A percentile compares a stretch with the other conserved stretches of the same genome.
Conservation (phyloP, 2,888 invertebrate species). For the Ophion costatus region DNA sequence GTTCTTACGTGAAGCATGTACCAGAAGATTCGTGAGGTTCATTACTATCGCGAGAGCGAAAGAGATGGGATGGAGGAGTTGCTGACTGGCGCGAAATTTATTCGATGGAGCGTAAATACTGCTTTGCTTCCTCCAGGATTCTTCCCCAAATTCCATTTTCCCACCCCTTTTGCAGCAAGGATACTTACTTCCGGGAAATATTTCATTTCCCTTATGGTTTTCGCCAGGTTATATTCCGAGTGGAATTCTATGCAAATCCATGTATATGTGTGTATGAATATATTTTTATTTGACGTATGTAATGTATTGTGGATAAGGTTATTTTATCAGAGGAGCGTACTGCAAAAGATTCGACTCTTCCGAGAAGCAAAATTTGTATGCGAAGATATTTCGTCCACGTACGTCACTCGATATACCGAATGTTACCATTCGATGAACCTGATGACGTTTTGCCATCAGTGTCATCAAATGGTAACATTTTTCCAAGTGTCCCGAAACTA, state of each 20-base stretch:
- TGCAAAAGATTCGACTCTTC: too few relatives aligned
- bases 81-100: constrained; percentile 53
- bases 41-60: constrained; percentile 32
- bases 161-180: not conserved
- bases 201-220: constrained; percentile 43
- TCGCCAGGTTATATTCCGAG: not conserved
- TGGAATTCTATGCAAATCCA: too few relatives aligned
- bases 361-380: too few relatives aligned
- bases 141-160: constrained; percentile 6
- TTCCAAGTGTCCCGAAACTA: too few relatives aligned
- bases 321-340: not conserved
- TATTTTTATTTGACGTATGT: not conserved
- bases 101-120: constrained; percentile 55
- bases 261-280: not conserved
- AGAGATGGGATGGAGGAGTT: constrained; percentile 7
- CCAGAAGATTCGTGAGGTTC: constrained; percentile 50
- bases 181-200: constrained; percentile 16
- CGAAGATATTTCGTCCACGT: too few relatives aligned
- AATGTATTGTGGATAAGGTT: not conserved
- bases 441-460: too few relatives aligned
- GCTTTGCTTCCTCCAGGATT: constrained; percentile 17
- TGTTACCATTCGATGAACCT: too few relatives aligned
- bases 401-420: too few relatives aligned
- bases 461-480: too few relatives aligned
- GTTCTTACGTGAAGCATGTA: constrained; percentile 28